Conservation (phyloP, 1,140 invertebrate genomes). For the Psix sp. region DNA sequence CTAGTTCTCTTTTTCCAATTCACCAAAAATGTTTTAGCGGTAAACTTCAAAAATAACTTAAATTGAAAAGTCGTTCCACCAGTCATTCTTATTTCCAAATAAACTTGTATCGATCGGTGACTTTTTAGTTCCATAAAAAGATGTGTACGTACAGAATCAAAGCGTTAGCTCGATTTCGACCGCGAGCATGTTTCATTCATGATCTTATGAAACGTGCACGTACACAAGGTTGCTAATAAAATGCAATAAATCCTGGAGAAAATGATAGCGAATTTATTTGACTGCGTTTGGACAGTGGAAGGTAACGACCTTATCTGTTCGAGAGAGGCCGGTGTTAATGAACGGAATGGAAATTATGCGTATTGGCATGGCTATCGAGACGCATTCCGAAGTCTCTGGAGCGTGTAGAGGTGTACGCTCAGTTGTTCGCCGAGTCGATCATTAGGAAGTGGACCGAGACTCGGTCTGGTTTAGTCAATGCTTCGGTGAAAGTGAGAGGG, state of each 20-base stretch:
- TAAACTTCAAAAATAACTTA: too few species aligned
- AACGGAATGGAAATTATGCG: conserved; percentile 47
- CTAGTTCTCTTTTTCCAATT: too few species aligned
- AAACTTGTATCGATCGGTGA: too few species aligned
- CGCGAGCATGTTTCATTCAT: conserved; percentile 35
- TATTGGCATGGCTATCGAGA: conserved; percentile 26
- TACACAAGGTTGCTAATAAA: conserved; percentile 32
- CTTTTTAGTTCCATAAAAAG: too few species aligned
- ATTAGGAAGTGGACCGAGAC: conserved; percentile 57
- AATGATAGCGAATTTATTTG: conserved; percentile 21
- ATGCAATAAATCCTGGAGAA: conserved; percentile 25
- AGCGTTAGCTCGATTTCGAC: too few species aligned
- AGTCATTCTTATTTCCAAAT: too few species aligned
- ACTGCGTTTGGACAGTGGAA: background rate
- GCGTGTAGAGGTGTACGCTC: conserved; percentile 46
- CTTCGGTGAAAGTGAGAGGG: conserved; percentile 70
- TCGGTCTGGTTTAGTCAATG: conserved; percentile 57
- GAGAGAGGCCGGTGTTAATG: conserved; percentile 56
- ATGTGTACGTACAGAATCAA: too few species aligned
- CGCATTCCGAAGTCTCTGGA: conserved; percentile 48
- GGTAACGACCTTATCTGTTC: conserved; percentile 50
- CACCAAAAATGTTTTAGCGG: too few species aligned
- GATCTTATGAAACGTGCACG: conserved; percentile 21
- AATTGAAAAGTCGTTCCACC: too few species aligned
- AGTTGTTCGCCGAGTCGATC: conserved; percentile 28